Percentiles rank a stretch among this genome's conserved stretches.
These are phyloP conservation scores for Caenorhabditis parvicauda DNA, from an alignment of 2,888 invertebrate genomes.

Conservation along the genomic window DNA sequence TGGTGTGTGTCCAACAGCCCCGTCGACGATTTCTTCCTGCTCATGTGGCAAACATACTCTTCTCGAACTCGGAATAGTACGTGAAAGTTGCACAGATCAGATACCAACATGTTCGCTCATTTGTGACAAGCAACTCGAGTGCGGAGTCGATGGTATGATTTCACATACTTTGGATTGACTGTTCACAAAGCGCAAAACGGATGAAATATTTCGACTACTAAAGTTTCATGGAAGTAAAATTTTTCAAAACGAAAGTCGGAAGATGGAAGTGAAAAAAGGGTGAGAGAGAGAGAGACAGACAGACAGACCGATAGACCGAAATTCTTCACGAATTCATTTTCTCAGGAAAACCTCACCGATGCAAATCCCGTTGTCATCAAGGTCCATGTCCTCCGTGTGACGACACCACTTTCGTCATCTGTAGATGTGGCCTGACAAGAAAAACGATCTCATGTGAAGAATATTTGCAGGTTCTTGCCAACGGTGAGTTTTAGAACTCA, in stretches of 20 bases:
- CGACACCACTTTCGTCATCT: slow-evolving; percentile 75
- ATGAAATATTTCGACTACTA: no score
- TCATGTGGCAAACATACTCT: slow-evolving; percentile 76
- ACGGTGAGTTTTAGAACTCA: slow-evolving; percentile 10
- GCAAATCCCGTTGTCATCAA: slow-evolving; percentile 73
- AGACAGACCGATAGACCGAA: no score
- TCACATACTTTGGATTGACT: no score
- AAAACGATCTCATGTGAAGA: slow-evolving; percentile 64
- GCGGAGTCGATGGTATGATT: no score
- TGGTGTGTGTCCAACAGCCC: slow-evolving; percentile 70
- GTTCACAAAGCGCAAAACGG: no score
- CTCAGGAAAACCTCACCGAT: slow-evolving; percentile 70
- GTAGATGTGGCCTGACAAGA: slow-evolving; percentile 82
- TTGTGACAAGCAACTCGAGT: slow-evolving; percentile 73
- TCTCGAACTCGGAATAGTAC: slow-evolving; percentile 61
- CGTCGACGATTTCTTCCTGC: slow-evolving; percentile 72
- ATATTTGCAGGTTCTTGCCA: slow-evolving; percentile 21
- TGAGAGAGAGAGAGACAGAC: no score
- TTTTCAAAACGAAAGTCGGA: no score
- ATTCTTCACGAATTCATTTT: no score
- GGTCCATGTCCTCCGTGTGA: slow-evolving; percentile 79
- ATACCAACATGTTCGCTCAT: slow-evolving; percentile 77
- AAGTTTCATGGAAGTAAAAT: no score
- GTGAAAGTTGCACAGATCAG: slow-evolving; percentile 73
- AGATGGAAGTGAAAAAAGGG: no score